Base-by-base conservation (phyloP, 2,113 vertebrate genomes). In the Etheostoma spectabile region DNA sequence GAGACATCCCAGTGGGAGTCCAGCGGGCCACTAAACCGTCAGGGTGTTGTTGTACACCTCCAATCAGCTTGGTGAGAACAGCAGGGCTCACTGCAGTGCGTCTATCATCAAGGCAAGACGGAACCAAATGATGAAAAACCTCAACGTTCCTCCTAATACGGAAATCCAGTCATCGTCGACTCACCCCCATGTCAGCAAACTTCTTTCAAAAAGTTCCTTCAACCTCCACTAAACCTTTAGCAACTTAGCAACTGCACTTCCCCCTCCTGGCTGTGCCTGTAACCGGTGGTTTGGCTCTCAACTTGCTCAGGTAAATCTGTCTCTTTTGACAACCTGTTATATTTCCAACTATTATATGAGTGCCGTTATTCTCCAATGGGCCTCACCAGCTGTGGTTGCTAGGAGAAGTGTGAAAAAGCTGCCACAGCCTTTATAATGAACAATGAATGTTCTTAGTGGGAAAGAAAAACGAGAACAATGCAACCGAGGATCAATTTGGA, bases 101-200 rank as follows among this genome's bases (percentile, higher is more conserved):
- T 79, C 86, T 19, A 4, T 74, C 87, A 88, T 91, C 85, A 89
- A 82, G 87, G 89, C 90, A 33, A 16, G 66, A 18, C 30, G 51
- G 59, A 69, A 56, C 30, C 57, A 62, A 74, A 93, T 86, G 87
- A 93, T 91, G 87, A 93, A 91, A 92, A 90, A 80, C 61, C 42
- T n/a, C 10, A 90, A 77, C 51, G 12, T 64, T 82, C 33, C 8
- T 60, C 66, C 68, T 38, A 8, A 78, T 71, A 56, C 22, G 24
- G 70, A 63, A 83, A 82, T 61, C 64, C 8, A 57, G 82, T 90
- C 87, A 88, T 90, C 85, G 91, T 77, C 71, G 15, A 46, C 83
- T 80, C 74, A 59, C 64, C 57, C 61, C 53, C n/a, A 35, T 66
- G 77, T 65, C 63, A 73, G 66, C 21, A 79, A 89, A 82, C 80